Conservation (phyloP, 2,888 invertebrate species). For the Meteorus cinctellus region DNA sequence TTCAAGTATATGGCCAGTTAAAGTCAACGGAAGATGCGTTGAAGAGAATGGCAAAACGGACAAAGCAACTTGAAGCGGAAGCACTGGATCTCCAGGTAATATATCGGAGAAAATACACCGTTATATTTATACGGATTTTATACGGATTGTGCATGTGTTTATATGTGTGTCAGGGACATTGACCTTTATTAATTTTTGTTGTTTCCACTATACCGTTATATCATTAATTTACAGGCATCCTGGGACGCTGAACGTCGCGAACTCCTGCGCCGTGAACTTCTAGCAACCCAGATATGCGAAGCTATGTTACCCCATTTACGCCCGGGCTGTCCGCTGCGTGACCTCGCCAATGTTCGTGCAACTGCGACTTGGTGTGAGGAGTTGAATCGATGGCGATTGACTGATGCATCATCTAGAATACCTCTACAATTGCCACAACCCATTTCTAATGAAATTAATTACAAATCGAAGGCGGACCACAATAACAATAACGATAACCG, state of each 20-base stretch:
- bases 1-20: slow-evolving; percentile 71
- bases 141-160: slow-evolving; percentile 10
- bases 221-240: slow-evolving; percentile 61
- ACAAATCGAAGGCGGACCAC: slow-evolving; percentile 58
- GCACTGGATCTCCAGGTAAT: slow-evolving; percentile 67
- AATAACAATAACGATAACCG: slow-evolving; percentile 62
- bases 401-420: slow-evolving; percentile 64
- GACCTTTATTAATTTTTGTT: slow-evolving; percentile 9
- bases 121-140: slow-evolving; percentile 24
- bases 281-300: slow-evolving; percentile 70
- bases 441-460: slow-evolving; percentile 47
- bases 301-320: slow-evolving; percentile 70
- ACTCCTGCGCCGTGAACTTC: slow-evolving; percentile 67
- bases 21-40: slow-evolving; percentile 70
- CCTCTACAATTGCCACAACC: slow-evolving; percentile 65
- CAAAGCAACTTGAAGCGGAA: slow-evolving; percentile 68
- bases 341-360: slow-evolving; percentile 62
- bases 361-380: slow-evolving; percentile 71
- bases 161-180: slow-evolving; percentile 9
- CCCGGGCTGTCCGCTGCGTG: slow-evolving; percentile 70
- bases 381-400: slow-evolving; percentile 68
- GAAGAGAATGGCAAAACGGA: slow-evolving; percentile 67
- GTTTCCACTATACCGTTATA: slow-evolving; percentile 23
- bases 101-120: neutral
- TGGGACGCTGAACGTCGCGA: slow-evolving; percentile 72